phyloP scores from a whole-genome alignment of 2,888 invertebrate species.

The Euplexia lucipara region DNA sequence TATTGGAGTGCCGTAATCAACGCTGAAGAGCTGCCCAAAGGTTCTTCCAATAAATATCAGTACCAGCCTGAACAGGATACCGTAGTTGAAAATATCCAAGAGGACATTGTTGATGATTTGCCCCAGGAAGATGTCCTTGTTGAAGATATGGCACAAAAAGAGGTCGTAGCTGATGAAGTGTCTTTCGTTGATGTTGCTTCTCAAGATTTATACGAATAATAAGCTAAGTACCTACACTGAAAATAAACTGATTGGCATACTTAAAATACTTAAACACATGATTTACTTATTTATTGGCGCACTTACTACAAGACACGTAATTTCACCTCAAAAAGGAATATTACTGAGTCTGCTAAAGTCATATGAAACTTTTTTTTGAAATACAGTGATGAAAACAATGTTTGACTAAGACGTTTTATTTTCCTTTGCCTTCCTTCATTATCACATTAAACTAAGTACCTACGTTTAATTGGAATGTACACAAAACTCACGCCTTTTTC shows the following conservation, averaged over 20 bases:
- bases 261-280: conserved; percentile 11
- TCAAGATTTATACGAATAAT: conserved; percentile 3
- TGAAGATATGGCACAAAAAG: conserved; percentile 3
- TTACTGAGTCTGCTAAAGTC: neutral
- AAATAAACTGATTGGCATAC: conserved; percentile 16
- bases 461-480: too few relatives aligned
- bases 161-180: conserved; percentile 17
- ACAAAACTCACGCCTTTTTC: too few relatives aligned
- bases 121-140: conserved; percentile 5
- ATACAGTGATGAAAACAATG: conserved; percentile 11
- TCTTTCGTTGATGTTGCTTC: conserved; percentile 20
- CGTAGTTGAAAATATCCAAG: conserved; percentile 13
- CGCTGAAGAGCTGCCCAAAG: conserved; percentile 35
- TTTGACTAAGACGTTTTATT: conserved; percentile 9
- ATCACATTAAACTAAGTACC: too few relatives aligned
- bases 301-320: neutral
- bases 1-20: conserved; percentile 60
- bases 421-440: neutral
- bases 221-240: neutral
- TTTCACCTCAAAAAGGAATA: neutral
- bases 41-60: conserved; percentile 19
- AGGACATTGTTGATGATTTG: conserved; percentile 14
- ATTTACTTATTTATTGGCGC: neutral
- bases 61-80: neutral
- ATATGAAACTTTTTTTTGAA: neutral